These are phyloP conservation scores for Xenopus borealis DNA, from an alignment of 2,113 vertebrate genomes.

Conservation along the genomic window DNA sequence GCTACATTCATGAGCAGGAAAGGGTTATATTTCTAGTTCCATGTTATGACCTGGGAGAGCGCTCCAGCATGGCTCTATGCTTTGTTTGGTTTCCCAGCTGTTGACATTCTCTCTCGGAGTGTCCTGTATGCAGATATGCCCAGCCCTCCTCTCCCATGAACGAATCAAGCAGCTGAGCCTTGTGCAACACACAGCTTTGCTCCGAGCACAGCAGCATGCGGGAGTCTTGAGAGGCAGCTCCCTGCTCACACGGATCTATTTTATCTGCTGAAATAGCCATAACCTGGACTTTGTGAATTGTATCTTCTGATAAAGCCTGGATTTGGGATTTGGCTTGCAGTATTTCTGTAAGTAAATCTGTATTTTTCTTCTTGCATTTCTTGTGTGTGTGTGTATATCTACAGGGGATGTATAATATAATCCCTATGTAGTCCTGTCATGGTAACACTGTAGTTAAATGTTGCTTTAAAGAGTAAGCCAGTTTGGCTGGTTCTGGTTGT, in stretches of 20 bases:
- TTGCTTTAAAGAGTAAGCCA: background rate
- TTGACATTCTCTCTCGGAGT: slow-evolving; percentile 16
- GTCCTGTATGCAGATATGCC: slow-evolving; percentile 24
- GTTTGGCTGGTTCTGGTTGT: background rate
- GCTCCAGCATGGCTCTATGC: slow-evolving; percentile 7
- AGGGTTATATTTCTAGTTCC: background rate
- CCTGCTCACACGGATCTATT: slow-evolving; percentile 23
- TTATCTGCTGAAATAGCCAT: background rate
- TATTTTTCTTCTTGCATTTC: background rate
- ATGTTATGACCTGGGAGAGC: background rate
- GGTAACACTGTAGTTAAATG: background rate
- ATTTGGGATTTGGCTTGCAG: background rate
- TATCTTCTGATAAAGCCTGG: background rate
- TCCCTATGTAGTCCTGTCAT: background rate
- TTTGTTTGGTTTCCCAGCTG: slow-evolving; percentile 30
- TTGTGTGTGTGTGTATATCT: background rate
- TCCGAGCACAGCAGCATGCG: slow-evolving; percentile 22
- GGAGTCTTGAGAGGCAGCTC: slow-evolving; percentile 1
- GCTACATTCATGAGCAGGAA: background rate
- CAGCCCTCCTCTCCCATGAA: slow-evolving; percentile 19
- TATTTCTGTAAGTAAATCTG: slow-evolving; percentile 21
- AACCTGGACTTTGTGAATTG: background rate
- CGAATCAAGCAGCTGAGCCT: slow-evolving; percentile 22
- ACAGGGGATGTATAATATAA: too few relatives aligned
- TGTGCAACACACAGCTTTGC: slow-evolving; percentile 26